Evolutionary conservation across 2,888 invertebrate species (phyloP).

Genomic region (Campaea margaritaria): DNA sequence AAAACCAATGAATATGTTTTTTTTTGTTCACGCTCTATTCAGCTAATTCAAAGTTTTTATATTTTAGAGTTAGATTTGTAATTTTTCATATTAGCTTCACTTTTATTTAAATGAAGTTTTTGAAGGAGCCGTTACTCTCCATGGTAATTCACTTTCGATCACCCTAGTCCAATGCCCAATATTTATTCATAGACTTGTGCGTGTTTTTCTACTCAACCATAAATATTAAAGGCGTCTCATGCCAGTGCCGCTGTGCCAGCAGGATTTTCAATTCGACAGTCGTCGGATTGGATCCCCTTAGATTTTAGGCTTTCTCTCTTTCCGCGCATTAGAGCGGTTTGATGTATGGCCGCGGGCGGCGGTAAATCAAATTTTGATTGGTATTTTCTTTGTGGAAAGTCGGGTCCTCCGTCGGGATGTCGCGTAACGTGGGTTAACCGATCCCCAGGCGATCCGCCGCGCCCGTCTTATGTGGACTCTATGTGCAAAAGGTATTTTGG

Average conservation of each 20-base stretch:
- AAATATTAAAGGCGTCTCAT: constrained; percentile 77
- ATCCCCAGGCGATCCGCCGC: constrained; percentile 70
- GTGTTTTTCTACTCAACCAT: constrained; percentile 75
- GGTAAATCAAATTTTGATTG: constrained; percentile 86
- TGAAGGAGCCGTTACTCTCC: not conserved
- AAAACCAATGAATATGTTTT: too few relatives aligned
- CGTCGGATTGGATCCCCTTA: constrained; percentile 77
- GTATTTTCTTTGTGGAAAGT: constrained; percentile 84
- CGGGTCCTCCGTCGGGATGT: constrained; percentile 71
- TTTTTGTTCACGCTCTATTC: too few relatives aligned
- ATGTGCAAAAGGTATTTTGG: constrained; percentile 52
- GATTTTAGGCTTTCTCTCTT: constrained; percentile 77
- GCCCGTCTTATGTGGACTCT: constrained; percentile 69
- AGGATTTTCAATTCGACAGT: constrained; percentile 81
- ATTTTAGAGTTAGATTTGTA: too few relatives aligned
- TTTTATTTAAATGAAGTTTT: not conserved
- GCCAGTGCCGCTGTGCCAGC: constrained; percentile 47
- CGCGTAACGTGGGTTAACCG: constrained; percentile 80
- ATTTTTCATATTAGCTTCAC: not conserved
- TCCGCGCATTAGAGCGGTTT: constrained; percentile 80
- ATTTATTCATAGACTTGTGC: constrained; percentile 72
- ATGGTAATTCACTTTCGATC: constrained; percentile 33
- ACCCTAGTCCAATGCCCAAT: constrained; percentile 51
- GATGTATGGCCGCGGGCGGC: constrained; percentile 83
- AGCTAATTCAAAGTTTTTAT: too few relatives aligned